phyloP scores from a whole-genome alignment of 2,113 vertebrate species.

The Lycaon pictus region DNA sequence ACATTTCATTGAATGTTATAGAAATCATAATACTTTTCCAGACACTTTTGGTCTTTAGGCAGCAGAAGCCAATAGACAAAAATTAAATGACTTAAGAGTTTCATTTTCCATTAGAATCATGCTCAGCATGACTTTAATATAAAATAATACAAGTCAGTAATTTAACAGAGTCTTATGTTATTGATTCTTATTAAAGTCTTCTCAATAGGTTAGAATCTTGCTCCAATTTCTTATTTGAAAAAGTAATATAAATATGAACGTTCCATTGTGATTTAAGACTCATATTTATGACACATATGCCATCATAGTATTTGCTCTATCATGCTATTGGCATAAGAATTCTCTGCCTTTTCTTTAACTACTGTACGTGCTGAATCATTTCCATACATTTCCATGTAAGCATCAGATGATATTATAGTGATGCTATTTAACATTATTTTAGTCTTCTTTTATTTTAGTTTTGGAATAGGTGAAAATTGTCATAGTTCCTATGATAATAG shows the following conservation, averaged over 20 bases:
- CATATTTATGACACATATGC: background rate
- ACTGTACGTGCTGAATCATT: background rate
- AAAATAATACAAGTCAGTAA: background rate
- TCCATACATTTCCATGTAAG: background rate
- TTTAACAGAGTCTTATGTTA: background rate
- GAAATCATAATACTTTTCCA: background rate
- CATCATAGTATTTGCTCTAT: background rate
- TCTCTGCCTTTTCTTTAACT: background rate
- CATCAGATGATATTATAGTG: background rate
- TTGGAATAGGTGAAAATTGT: conserved; percentile 63
- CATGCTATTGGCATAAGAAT: background rate
- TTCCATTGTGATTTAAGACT: background rate
- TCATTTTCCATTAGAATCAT: background rate
- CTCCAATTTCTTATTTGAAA: background rate
- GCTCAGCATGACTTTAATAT: background rate
- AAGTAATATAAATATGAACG: background rate
- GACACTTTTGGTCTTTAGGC: background rate
- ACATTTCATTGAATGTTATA: background rate
- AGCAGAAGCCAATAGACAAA: background rate
- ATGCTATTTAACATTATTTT: conserved; percentile 26
- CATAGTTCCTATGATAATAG: conserved; percentile 68
- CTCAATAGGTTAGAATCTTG: background rate
- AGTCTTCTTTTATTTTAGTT: conserved; percentile 62
- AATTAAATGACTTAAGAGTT: background rate
- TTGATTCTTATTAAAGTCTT: background rate